Conservation (phyloP, 2,797 vertebrate genomes). For the Iguana delicatissima region DNA sequence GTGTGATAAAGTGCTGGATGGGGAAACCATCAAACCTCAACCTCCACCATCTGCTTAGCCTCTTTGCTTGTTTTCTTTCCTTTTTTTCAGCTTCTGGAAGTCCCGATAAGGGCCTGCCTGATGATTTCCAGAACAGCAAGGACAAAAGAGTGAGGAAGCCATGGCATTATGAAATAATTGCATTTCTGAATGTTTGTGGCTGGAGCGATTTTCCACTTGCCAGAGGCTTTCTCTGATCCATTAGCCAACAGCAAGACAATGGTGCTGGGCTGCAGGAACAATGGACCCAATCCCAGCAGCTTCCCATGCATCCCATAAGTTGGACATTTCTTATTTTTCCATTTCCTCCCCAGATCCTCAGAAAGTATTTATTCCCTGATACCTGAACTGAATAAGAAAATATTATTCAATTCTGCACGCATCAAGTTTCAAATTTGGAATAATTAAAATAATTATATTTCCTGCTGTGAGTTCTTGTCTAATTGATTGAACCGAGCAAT, state of each 20-base stretch:
- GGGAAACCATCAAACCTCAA: too few species aligned
- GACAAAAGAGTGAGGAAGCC: background rate
- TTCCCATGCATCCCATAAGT: background rate
- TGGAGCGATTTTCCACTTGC: background rate
- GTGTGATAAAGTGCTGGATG: too few species aligned
- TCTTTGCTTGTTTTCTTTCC: background rate
- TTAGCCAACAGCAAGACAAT: background rate
- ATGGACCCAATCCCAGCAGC: background rate
- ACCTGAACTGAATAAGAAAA: background rate
- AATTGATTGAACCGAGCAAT: background rate
- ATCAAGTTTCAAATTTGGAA: constrained; percentile 18
- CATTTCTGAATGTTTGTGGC: background rate
- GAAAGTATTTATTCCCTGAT: background rate
- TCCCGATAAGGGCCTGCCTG: background rate
- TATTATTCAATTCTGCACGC: constrained; percentile 11
- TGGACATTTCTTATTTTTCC: background rate
- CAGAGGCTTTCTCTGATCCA: background rate
- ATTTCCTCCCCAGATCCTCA: background rate
- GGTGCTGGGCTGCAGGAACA: background rate
- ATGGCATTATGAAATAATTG: background rate
- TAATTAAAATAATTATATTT: constrained; percentile 48
- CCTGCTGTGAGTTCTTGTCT: background rate
- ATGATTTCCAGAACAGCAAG: constrained; percentile 25
- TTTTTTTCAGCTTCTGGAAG: background rate
- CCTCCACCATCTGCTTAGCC: background rate